Evolutionary conservation across 1,140 invertebrate genomes (phyloP).

Genomic region (Carposina sasakii): DNA sequence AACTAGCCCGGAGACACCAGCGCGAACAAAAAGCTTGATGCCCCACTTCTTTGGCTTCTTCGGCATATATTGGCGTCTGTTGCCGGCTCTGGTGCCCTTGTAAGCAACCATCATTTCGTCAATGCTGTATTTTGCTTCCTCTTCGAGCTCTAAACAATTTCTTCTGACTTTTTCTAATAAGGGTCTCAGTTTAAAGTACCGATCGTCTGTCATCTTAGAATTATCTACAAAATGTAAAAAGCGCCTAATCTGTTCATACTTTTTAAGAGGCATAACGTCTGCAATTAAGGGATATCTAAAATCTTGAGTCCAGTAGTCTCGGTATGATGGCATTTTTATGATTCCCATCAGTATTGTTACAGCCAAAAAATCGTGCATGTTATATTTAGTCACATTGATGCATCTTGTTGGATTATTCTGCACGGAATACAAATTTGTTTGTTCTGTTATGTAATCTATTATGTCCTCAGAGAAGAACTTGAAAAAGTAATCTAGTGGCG

Average conservation of each 20-base stretch:
- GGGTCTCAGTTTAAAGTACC: slow-evolving; percentile 23
- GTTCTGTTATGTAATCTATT: background rate
- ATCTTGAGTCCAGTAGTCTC: slow-evolving; percentile 18
- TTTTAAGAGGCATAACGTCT: slow-evolving; percentile 20
- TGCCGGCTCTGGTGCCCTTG: too few species aligned
- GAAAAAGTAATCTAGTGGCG: slow-evolving; percentile 4
- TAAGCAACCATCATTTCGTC: too few species aligned
- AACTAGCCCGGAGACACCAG: too few species aligned
- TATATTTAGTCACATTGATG: slow-evolving; percentile 2
- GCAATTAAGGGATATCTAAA: slow-evolving; percentile 20
- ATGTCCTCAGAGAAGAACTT: slow-evolving; percentile 7
- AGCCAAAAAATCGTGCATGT: slow-evolving; percentile 3
- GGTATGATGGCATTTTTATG: slow-evolving; percentile 17
- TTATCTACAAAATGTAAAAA: slow-evolving; percentile 17
- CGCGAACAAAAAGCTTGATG: too few species aligned
- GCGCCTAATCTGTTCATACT: slow-evolving; percentile 15
- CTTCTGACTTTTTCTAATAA: slow-evolving; percentile 3
- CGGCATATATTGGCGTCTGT: too few species aligned
- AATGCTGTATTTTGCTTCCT: slow-evolving; percentile 8
- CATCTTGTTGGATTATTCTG: slow-evolving; percentile 1
- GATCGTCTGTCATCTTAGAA: slow-evolving; percentile 12
- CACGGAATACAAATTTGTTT: slow-evolving; percentile 11
- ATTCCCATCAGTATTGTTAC: slow-evolving; percentile 16
- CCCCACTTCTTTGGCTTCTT: too few species aligned
- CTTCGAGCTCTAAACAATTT: slow-evolving; percentile 6